A percentile compares a stretch with the other conserved stretches of the same genome.
These are phyloP conservation scores for Calephelis nemesis DNA, from an alignment of 1,140 invertebrate genomes.

Conservation along the genomic window DNA sequence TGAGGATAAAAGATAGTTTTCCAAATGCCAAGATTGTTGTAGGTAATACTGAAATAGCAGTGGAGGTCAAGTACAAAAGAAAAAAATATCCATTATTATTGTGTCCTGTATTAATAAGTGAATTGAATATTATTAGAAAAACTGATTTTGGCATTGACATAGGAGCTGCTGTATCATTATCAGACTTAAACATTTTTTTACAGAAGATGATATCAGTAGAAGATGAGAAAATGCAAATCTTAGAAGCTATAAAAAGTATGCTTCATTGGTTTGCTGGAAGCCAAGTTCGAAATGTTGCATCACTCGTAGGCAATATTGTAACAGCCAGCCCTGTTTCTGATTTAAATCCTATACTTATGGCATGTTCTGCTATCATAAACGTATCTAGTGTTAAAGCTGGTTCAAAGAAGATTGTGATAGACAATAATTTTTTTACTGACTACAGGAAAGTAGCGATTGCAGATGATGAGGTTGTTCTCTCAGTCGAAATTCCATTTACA, in stretches of 20 bases:
- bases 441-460: constrained; percentile 57
- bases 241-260: constrained; percentile 49
- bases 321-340: no score
- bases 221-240: constrained; percentile 83
- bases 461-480: no score
- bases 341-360: no score
- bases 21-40: constrained; percentile 93
- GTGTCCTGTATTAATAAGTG: constrained; percentile 85
- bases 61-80: constrained; percentile 95
- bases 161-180: constrained; percentile 90
- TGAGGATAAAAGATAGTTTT: constrained; percentile 86
- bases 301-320: no score
- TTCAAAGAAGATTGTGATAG: no score
- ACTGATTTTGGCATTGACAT: constrained; percentile 82
- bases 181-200: constrained; percentile 84
- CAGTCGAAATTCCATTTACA: no score
- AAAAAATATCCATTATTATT: constrained; percentile 90
- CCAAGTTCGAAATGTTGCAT: no score
- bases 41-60: constrained; percentile 96
- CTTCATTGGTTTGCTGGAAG: no score
- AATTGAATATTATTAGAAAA: constrained; percentile 83
- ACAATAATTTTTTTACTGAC: constrained; percentile 70
- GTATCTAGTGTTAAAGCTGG: no score
- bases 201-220: constrained; percentile 79
- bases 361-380: no score